Percentiles rank a stretch among this genome's conserved stretches.
phyloP scores from a whole-genome alignment of 2,113 vertebrate species.

The Lophius piscatorius region DNA sequence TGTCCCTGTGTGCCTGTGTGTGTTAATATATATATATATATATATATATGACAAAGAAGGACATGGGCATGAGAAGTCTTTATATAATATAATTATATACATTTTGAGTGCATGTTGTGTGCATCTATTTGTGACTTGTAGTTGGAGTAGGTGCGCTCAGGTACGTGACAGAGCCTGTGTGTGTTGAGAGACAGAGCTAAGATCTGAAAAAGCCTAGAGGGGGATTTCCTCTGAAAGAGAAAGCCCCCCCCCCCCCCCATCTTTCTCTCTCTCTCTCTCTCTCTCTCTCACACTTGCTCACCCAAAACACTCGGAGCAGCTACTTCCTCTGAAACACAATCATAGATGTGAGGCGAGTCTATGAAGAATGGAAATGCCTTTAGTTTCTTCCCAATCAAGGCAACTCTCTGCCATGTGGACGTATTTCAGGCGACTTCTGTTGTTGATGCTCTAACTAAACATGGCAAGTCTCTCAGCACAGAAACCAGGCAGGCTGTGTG shows the following conservation, averaged over 20 bases:
- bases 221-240: conserved; percentile 84
- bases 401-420: conserved; percentile 52
- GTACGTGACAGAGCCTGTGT: conserved; percentile 53
- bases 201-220: conserved; percentile 81
- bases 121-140: conserved; percentile 44
- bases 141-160: conserved; percentile 12
- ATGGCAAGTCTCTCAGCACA: conserved; percentile 45
- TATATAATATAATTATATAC: too few species aligned
- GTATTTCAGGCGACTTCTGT: conserved; percentile 26
- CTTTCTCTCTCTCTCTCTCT: conserved; percentile 20
- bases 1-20: conserved; percentile 1
- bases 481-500: conserved; percentile 39
- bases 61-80: conserved; percentile 9
- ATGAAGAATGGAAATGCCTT: conserved; percentile 52
- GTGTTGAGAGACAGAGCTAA: conserved; percentile 56
- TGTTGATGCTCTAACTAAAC: conserved; percentile 53
- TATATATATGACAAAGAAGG: conserved; percentile 12
- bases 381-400: conserved; percentile 12
- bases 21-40: neutral
- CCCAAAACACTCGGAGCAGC: conserved; percentile 47
- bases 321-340: conserved; percentile 23
- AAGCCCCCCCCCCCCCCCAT: conserved; percentile 68
- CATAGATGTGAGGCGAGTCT: conserved; percentile 24
- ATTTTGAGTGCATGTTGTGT: conserved; percentile 1
- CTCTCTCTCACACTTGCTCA: conserved; percentile 20